These are phyloP conservation scores for Drosophila pseudotakahashii DNA, from an alignment of 2,888 invertebrate genomes.

Conservation along the genomic window DNA sequence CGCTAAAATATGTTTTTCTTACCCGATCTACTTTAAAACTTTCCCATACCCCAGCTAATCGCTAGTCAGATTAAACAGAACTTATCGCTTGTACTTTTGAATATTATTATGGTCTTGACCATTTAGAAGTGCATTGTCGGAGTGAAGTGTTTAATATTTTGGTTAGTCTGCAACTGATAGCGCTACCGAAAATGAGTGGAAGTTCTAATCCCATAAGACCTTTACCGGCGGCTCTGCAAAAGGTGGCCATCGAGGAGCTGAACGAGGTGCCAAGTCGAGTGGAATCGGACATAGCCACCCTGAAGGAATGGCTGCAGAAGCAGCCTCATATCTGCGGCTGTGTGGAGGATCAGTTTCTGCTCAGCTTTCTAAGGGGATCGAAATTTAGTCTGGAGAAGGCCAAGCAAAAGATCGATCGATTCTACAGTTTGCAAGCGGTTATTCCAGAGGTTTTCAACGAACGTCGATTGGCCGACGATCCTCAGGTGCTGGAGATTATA, in stretches of 20 bases:
- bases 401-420: conserved; percentile 86
- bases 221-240: conserved; percentile 69
- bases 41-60: conserved; percentile 18
- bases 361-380: conserved; percentile 86
- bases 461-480: conserved; percentile 75
- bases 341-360: conserved; percentile 85
- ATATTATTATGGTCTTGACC: conserved; percentile 26
- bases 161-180: conserved; percentile 29
- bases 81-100: conserved; percentile 29
- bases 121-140: conserved; percentile 25
- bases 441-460: conserved; percentile 87
- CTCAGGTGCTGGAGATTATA: conserved; percentile 76
- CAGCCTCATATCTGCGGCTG: conserved; percentile 85
- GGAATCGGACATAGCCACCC: conserved; percentile 80
- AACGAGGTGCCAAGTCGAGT: conserved; percentile 85
- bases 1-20: background rate
- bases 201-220: conserved; percentile 59
- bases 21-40: background rate
- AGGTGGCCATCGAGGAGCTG: conserved; percentile 84
- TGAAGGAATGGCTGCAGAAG: conserved; percentile 85
- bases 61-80: conserved; percentile 25
- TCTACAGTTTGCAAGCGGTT: conserved; percentile 86
- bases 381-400: conserved; percentile 86
- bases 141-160: conserved; percentile 5
- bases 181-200: conserved; percentile 20